A percentile compares a stretch with the other conserved stretches of the same genome.
Conservation (phyloP, 2,797 vertebrate species). For the Synanceia verrucosa region DNA sequence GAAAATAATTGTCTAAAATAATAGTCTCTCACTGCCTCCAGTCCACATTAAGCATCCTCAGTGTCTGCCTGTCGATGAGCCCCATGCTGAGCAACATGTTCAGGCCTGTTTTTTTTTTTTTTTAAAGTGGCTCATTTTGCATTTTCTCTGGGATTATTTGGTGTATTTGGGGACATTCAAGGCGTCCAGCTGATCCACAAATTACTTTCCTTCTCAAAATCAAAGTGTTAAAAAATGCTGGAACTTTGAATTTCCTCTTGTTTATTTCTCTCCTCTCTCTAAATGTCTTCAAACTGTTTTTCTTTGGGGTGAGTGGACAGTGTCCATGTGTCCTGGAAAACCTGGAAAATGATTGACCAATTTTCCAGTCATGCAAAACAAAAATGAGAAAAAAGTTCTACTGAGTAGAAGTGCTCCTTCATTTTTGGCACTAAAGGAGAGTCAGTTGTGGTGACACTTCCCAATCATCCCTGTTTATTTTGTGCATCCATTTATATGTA, state of each 20-base stretch:
- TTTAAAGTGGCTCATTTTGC: background rate
- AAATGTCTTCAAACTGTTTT: conserved; percentile 1
- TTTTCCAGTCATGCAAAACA: no score
- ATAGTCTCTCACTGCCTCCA: no score
- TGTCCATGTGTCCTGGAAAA: no score
- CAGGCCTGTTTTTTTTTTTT: conserved; percentile 1
- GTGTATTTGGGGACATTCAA: background rate
- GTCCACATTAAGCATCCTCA: conserved; percentile 1
- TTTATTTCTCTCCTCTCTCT: background rate
- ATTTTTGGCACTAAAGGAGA: conserved; percentile 1
- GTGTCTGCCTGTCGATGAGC: background rate
- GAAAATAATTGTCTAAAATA: conserved; percentile 15
- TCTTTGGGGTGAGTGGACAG: no score
- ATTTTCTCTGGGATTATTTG: conserved; percentile 4
- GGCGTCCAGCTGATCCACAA: background rate
- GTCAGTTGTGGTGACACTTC: background rate
- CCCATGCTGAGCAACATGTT: conserved; percentile 21
- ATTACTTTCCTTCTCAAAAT: background rate
- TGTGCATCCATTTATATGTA: no score
- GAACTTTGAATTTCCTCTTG: background rate
- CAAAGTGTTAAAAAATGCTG: background rate
- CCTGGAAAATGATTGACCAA: no score
- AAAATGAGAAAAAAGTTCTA: no score
- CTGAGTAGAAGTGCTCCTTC: background rate
- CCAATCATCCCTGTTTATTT: no score